Percentiles rank a stretch among this genome's conserved stretches.
Conservation (phyloP, 1,140 invertebrate genomes). For the Zophobas morio region DNA sequence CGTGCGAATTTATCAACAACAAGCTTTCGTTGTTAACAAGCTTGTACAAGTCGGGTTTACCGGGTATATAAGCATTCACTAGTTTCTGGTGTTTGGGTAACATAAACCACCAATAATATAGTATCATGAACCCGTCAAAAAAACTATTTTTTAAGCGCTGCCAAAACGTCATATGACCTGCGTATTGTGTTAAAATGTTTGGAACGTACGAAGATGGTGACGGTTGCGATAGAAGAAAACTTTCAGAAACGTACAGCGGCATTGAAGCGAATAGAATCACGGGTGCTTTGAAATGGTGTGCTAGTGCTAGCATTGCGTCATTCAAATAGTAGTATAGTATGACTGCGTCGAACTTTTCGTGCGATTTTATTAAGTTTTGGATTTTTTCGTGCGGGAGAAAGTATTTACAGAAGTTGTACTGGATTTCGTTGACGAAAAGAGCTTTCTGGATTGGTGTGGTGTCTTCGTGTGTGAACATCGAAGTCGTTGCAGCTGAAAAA, state of each 20-base stretch:
- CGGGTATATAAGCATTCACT: slow-evolving; percentile 53
- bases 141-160: slow-evolving; percentile 53
- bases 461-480: too few species aligned
- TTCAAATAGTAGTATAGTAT: slow-evolving; percentile 68
- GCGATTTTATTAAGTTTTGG: slow-evolving; percentile 53
- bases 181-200: slow-evolving; percentile 55
- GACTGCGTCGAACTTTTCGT: slow-evolving; percentile 69
- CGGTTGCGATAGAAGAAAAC: slow-evolving; percentile 63
- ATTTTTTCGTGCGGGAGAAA: slow-evolving; percentile 44
- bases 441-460: too few species aligned
- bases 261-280: slow-evolving; percentile 66
- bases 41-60: slow-evolving; percentile 46
- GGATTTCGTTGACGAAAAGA: too few species aligned
- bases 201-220: slow-evolving; percentile 65
- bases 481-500: too few species aligned
- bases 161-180: slow-evolving; percentile 52
- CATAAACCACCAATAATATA: slow-evolving; percentile 15
- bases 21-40: slow-evolving; percentile 57
- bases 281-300: slow-evolving; percentile 66
- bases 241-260: slow-evolving; percentile 52
- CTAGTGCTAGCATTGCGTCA: slow-evolving; percentile 67
- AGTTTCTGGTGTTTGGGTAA: slow-evolving; percentile 36
- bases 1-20: slow-evolving; percentile 54
- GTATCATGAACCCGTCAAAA: slow-evolving; percentile 9
- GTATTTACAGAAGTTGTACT: too few species aligned